phyloP scores from a whole-genome alignment of 2,888 invertebrate genomes.

The Trisateles emortualis region DNA sequence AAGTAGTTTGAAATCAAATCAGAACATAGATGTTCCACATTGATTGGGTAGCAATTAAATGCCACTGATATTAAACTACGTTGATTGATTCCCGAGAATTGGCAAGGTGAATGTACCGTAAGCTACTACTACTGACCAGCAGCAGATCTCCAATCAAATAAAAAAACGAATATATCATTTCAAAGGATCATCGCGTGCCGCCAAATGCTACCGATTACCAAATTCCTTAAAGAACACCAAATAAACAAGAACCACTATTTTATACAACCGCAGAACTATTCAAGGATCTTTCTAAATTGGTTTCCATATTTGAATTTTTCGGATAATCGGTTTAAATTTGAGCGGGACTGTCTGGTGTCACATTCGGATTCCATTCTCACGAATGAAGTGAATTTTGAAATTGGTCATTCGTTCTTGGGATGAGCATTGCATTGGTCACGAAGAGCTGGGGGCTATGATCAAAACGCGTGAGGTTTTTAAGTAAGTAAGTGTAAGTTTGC shows the following conservation, averaged over 20 bases:
- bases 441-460: conserved; percentile 41
- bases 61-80: conserved; percentile 2
- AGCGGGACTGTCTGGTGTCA: conserved; percentile 52
- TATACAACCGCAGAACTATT: background rate
- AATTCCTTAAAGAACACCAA: conserved; percentile 63
- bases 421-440: conserved; percentile 38
- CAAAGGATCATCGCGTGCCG: conserved; percentile 61
- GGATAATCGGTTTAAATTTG: conserved; percentile 47
- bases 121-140: conserved; percentile 38
- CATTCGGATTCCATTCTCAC: conserved; percentile 67
- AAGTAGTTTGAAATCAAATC: conserved; percentile 10
- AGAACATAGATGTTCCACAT: conserved; percentile 2
- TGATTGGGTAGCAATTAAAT: conserved; percentile 15
- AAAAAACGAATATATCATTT: conserved; percentile 37
- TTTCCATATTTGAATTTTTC: conserved; percentile 26
- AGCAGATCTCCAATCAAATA: conserved; percentile 42
- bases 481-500: conserved; percentile 33
- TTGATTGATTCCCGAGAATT: conserved; percentile 21
- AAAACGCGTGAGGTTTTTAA: conserved; percentile 32
- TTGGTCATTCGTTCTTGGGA: conserved; percentile 40
- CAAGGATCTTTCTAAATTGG: conserved; percentile 29
- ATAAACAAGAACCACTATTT: conserved; percentile 17
- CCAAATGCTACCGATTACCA: conserved; percentile 72
- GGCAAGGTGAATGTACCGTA: conserved; percentile 42
- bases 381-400: conserved; percentile 49